Base-by-base conservation (phyloP, 2,888 invertebrate species). In the Drosophila testacea region DNA sequence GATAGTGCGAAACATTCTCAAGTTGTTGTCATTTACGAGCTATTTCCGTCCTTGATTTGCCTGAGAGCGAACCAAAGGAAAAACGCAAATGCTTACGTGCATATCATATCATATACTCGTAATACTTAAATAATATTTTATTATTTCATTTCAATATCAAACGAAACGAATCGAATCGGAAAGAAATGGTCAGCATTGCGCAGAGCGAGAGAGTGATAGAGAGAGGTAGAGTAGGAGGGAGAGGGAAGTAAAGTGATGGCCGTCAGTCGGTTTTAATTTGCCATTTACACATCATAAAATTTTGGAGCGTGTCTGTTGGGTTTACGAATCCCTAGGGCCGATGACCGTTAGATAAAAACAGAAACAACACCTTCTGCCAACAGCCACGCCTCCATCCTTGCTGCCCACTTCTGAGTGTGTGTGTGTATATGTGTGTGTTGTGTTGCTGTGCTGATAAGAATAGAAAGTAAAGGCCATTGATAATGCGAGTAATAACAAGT, bases 211-310 rank as follows among this genome's bases (percentile, higher is more conserved):
- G 28, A 38, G 11, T 2, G 22, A 42, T 4, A 32, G 30, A n/a
- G 38, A 32, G 32, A 32, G 32, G 16, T 16, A n/a, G 10, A 10
- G 36, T 28, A 9, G 4, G 22, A 42, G 4, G 22, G 22, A 16
- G 38, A 32, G 27, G 11, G 38, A 48, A 9, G 10, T 13, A 4
- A 10, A 27, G 34, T 51, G 72, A 60, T 51, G 54, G 67, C 54
- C 67, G 48, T 62, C 62, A 51, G 71, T 74, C 65, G 72, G 52
- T 65, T 77, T 77, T 77, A 77, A 74, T 80, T 80, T 75, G 63
- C 81, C 81, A 80, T 80, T 80, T 81, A 70, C 79, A 80, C 74
- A 70, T 80, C 77, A 80, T 80, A 81, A 80, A 80, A 67, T 64
- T 70, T 55, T 60, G 76, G 57, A 76, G 64, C 68, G 69, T 75